A percentile compares a stretch with the other conserved stretches of the same genome.
phyloP scores from a whole-genome alignment of 1,140 invertebrate species.

The Cotesia glomerata region DNA sequence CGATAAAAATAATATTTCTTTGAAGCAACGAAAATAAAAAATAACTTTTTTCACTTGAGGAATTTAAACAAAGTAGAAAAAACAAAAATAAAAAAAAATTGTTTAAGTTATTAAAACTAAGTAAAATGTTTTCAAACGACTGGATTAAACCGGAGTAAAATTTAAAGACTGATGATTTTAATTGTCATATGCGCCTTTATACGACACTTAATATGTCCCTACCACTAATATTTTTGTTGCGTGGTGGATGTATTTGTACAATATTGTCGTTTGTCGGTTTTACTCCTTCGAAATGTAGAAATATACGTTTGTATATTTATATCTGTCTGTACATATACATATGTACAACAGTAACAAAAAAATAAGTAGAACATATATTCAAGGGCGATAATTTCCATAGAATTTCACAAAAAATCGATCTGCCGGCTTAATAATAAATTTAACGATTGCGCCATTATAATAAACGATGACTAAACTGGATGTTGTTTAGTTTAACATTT shows the following conservation, averaged over 20 bases:
- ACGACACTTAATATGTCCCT: slow-evolving; percentile 26
- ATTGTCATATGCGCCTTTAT: slow-evolving; percentile 38
- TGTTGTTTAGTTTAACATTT: background rate
- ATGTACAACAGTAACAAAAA: background rate
- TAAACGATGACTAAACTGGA: background rate
- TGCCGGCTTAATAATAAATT: background rate
- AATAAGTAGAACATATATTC: background rate
- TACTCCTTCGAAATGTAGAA: background rate
- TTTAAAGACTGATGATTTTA: slow-evolving; percentile 37
- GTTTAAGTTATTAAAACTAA: background rate
- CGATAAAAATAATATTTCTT: background rate
- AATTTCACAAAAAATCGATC: slow-evolving; percentile 27
- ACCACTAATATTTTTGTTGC: slow-evolving; percentile 10
- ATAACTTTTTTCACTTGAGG: no score
- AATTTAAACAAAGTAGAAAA: background rate
- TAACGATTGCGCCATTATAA: slow-evolving; percentile 7
- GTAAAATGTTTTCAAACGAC: background rate
- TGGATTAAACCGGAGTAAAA: slow-evolving; percentile 32
- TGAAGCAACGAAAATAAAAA: background rate
- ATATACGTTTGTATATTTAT: background rate
- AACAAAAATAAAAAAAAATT: background rate
- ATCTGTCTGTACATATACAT: background rate
- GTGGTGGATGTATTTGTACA: background rate
- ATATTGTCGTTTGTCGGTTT: slow-evolving; percentile 7
- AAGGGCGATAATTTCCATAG: background rate